Evolutionary conservation across 1,140 invertebrate genomes (phyloP).

Genomic region (Condylostylus longicornis): DNA sequence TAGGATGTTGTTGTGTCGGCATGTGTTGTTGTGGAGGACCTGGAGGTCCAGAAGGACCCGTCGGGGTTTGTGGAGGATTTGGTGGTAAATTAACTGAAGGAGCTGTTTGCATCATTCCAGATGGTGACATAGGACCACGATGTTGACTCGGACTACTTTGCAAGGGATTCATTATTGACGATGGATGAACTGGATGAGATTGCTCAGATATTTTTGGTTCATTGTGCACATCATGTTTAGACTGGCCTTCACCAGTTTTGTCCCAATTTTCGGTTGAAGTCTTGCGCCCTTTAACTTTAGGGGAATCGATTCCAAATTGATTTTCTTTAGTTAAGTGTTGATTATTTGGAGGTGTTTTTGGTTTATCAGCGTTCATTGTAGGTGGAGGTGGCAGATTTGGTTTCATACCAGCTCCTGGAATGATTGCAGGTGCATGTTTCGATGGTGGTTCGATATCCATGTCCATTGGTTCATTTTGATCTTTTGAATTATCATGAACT

Average conservation of each 20-base stretch:
- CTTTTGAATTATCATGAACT: neutral
- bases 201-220: neutral
- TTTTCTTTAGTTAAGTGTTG: no score
- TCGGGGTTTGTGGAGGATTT: slow-evolving; percentile 5
- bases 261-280: no score
- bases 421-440: slow-evolving; percentile 13
- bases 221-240: no score
- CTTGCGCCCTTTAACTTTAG: no score
- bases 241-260: no score
- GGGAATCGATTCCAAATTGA: no score
- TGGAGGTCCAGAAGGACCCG: slow-evolving; percentile 16
- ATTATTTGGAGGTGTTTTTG: slow-evolving; percentile 3
- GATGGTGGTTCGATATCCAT: neutral
- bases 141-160: slow-evolving; percentile 5
- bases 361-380: no score
- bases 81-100: slow-evolving; percentile 13
- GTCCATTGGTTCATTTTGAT: neutral
- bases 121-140: slow-evolving; percentile 6
- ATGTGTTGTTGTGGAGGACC: slow-evolving; percentile 30
- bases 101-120: slow-evolving; percentile 18
- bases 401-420: slow-evolving; percentile 7
- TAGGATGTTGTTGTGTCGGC: slow-evolving; percentile 23
- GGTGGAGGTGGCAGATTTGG: slow-evolving; percentile 3
- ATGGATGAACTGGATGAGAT: neutral
- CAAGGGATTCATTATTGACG: slow-evolving; percentile 7